These are phyloP conservation scores for Tamias sibiricus DNA, from an alignment of 2,113 vertebrate species.

Conservation along the genomic window DNA sequence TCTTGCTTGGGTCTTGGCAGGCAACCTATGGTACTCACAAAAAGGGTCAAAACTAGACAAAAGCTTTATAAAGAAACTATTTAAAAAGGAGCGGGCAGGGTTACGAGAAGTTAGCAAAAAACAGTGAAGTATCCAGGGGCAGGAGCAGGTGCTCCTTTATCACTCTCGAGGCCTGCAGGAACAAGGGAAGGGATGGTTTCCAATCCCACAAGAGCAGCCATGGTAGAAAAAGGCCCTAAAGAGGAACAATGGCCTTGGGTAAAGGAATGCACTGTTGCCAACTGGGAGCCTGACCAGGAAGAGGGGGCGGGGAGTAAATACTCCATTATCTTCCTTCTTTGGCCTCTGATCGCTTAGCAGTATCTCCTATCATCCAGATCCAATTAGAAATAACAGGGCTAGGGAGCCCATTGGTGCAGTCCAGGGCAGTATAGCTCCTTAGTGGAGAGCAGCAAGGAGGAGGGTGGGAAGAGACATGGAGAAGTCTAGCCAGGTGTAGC, in stretches of 20 bases:
- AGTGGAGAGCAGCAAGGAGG: background rate
- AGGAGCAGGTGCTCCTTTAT: too few relatives aligned
- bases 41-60: background rate
- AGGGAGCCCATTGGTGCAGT: background rate
- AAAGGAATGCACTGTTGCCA: background rate
- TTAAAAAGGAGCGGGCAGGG: background rate
- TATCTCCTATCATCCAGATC: background rate
- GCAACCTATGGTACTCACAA: background rate
- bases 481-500: background rate
- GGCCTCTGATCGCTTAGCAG: background rate
- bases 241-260: background rate
- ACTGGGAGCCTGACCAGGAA: background rate
- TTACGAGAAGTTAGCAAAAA: background rate
- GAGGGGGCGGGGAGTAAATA: too few relatives aligned
- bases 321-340: background rate
- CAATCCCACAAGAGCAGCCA: background rate
- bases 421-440: background rate
- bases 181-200: background rate
- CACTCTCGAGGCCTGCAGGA: background rate
- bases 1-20: background rate
- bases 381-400: background rate
- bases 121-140: background rate
- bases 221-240: background rate
- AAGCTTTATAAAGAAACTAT: background rate
- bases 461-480: background rate